Conservation (phyloP, 2,797 vertebrate species). For the Semotilus atromaculatus region DNA sequence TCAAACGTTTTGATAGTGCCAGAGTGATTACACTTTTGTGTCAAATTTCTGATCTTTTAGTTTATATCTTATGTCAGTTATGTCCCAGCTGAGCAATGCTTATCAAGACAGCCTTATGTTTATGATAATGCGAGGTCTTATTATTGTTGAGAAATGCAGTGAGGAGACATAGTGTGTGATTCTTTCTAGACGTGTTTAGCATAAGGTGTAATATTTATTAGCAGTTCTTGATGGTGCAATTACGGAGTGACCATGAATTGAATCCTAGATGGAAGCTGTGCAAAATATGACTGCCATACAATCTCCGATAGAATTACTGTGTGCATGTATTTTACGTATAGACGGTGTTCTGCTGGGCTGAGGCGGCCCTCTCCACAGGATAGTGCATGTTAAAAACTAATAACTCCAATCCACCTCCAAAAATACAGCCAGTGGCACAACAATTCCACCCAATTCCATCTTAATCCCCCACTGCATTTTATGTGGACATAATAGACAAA, state of each 20-base stretch:
- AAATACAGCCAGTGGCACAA: constrained; percentile 81
- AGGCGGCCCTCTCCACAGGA: constrained; percentile 64
- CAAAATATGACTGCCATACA: background rate
- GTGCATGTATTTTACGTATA: constrained; percentile 8
- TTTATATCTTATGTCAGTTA: background rate
- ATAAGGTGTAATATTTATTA: background rate
- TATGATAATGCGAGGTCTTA: constrained; percentile 13
- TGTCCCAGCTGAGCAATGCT: background rate
- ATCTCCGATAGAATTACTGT: constrained; percentile 14
- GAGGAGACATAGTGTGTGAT: background rate
- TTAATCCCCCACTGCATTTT: constrained; percentile 81
- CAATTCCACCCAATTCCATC: constrained; percentile 81
- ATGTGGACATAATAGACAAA: constrained; percentile 65
- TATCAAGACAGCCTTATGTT: background rate
- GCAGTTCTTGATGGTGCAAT: background rate
- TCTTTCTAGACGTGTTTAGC: background rate
- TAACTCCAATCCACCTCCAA: constrained; percentile 81
- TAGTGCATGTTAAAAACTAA: constrained; percentile 77
- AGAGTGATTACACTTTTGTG: background rate
- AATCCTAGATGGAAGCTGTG: background rate
- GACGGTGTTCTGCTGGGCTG: background rate
- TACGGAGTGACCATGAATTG: constrained; percentile 1
- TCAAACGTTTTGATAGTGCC: background rate
- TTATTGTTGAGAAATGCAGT: background rate
- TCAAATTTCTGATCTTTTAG: background rate